phyloP scores from a whole-genome alignment of 2,113 vertebrate genomes.

The Gymnogyps californianus region DNA sequence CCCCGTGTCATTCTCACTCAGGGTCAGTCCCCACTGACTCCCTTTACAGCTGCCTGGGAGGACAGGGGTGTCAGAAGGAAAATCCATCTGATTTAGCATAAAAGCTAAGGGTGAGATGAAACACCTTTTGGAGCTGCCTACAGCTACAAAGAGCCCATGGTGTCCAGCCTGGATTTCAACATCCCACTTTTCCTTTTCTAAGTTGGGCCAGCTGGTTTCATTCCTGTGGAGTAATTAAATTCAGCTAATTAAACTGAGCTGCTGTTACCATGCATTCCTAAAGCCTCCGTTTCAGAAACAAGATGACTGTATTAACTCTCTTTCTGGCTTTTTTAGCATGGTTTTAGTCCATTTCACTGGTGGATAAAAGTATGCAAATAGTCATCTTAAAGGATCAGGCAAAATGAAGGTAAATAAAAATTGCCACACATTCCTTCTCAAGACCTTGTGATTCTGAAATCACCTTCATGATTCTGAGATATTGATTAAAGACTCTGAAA shows the following conservation, averaged over 20 bases:
- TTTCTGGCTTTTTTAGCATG: background rate
- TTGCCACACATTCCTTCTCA: background rate
- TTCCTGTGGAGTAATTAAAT: slow-evolving; percentile 40
- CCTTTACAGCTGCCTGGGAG: background rate
- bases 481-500: slow-evolving; percentile 12
- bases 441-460: background rate
- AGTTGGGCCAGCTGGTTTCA: background rate
- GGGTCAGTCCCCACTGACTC: background rate
- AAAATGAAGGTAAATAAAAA: slow-evolving; percentile 14
- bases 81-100: background rate
- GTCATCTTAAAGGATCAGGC: background rate
- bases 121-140: background rate
- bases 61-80: background rate
- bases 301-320: background rate
- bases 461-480: background rate
- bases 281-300: background rate
- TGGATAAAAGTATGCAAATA: slow-evolving; percentile 11
- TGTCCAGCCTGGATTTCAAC: background rate
- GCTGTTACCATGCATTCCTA: background rate
- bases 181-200: background rate
- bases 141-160: background rate
- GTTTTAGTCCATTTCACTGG: background rate
- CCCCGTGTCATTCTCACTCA: background rate
- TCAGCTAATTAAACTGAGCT: slow-evolving; percentile 22
- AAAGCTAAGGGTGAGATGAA: background rate